These are phyloP conservation scores for Eupeodes corollae DNA, from an alignment of 1,140 invertebrate genomes.

Conservation along the genomic window DNA sequence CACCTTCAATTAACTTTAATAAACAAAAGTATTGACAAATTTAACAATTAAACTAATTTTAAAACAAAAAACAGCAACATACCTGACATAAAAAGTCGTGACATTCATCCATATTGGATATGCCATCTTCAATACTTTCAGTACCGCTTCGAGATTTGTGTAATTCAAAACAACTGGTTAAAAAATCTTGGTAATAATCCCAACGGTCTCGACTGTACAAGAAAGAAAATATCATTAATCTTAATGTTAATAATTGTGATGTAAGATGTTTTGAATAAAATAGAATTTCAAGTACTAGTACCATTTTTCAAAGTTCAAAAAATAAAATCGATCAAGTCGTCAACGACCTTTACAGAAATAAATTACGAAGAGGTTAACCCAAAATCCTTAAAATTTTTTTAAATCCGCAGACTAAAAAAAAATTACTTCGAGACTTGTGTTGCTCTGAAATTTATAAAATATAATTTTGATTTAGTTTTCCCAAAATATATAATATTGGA, in stretches of 20 bases:
- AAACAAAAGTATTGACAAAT: too few relatives aligned
- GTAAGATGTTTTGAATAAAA: neutral
- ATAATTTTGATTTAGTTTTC: too few relatives aligned
- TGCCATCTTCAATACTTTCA: conserved; percentile 5
- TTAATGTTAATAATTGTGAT: too few relatives aligned
- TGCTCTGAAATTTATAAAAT: too few relatives aligned
- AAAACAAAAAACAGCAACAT: neutral
- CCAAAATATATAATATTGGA: too few relatives aligned
- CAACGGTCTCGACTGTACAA: conserved; percentile 55
- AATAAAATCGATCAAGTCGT: too few relatives aligned
- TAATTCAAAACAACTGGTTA: conserved; percentile 51
- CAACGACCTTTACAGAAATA: too few relatives aligned
- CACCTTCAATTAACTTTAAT: conserved; percentile 38
- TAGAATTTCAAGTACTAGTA: neutral
- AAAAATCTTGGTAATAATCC: conserved; percentile 62
- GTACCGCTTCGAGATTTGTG: conserved; percentile 2
- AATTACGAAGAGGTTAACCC: too few relatives aligned
- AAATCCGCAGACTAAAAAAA: too few relatives aligned
- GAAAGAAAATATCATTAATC: neutral
- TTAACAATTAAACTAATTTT: conserved; percentile 18
- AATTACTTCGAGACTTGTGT: too few relatives aligned
- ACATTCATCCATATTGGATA: conserved; percentile 45
- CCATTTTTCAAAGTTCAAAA: neutral
- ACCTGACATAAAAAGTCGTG: conserved; percentile 48
- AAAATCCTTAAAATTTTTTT: too few relatives aligned